Base-by-base conservation (phyloP, 64 coral and sea anemone genomes). In the Astreopora myriophthalma region DNA sequence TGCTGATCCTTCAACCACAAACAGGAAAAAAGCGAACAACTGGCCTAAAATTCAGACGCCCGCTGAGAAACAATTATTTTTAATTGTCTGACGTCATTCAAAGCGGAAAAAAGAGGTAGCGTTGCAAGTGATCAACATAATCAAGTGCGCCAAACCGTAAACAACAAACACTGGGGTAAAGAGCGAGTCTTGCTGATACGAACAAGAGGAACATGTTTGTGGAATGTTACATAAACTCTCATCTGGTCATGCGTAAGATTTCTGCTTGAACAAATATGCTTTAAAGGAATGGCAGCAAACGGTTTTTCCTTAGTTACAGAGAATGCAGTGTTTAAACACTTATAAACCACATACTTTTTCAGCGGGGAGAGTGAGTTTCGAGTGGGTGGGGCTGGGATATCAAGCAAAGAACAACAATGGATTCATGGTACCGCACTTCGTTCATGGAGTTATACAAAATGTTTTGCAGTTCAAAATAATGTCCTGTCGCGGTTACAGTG, bases 91-190 rank as follows among this genome's bases (percentile, higher is more conserved):
- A 36, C 78, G 55, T 82, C 78, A 82, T 11, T 22, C 31, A 63
- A 82, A 38, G 52, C 78, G 78, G 78, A 82, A 82, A 82, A 80
- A 61, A 58, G 28, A 6, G 20, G 4, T 36, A 35, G 51, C 78
- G 27, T 82, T 17, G 1, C 46, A 28, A 58, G 76, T 37, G 31
- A 22, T 17, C 13, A 13, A 19, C 6, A 63, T 52, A 82, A 82
- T 64, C 14, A 63, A 63, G 74, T 76, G 74, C 39, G 19, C 16
- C 46, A 80, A 80, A 80, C 26, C 30, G 49, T 80, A 80, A 80
- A 80, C 76, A 62, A 36, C 30, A 82, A 57, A 49, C 11, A 29
- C 57, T 48, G 24, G 1, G 9, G 3, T 32, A 31, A 29, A 55
- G 44, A 24, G 9, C 13, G 20, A 57, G 0, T 79, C 38, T 79